Conservation (phyloP, 1,140 invertebrate species). For the Yoshiicerus persimilis region DNA sequence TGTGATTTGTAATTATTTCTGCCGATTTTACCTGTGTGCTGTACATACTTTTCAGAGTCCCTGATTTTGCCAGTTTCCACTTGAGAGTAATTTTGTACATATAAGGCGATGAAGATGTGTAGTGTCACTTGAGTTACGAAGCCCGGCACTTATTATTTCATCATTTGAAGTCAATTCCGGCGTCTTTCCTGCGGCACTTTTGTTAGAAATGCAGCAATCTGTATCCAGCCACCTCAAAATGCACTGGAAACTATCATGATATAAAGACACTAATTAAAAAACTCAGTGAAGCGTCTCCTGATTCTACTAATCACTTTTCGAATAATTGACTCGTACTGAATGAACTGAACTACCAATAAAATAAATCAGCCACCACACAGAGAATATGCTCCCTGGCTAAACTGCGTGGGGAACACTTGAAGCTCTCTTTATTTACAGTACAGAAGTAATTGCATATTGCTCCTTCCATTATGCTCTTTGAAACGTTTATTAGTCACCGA, state of each 20-base stretch:
- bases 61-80: too few relatives aligned
- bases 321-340: not conserved
- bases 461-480: not conserved
- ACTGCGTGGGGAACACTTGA: not conserved
- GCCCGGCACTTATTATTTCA: not conserved
- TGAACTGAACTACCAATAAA: not conserved
- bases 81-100: too few relatives aligned
- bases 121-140: not conserved
- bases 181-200: not conserved
- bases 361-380: not conserved
- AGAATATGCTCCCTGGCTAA: too few relatives aligned
- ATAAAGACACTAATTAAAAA: not conserved
- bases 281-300: not conserved
- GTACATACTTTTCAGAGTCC: too few relatives aligned
- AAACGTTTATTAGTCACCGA: not conserved
- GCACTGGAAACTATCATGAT: not conserved
- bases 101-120: too few relatives aligned
- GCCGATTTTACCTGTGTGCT: too few relatives aligned
- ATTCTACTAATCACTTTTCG: not conserved
- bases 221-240: not conserved
- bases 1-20: too few relatives aligned
- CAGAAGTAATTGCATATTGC: not conserved
- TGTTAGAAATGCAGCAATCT: not conserved
- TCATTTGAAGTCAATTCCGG: not conserved
- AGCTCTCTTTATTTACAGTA: not conserved